These are phyloP conservation scores for Elanus axillaris DNA, from an alignment of 2,113 vertebrate genomes.

Conservation along the genomic window DNA sequence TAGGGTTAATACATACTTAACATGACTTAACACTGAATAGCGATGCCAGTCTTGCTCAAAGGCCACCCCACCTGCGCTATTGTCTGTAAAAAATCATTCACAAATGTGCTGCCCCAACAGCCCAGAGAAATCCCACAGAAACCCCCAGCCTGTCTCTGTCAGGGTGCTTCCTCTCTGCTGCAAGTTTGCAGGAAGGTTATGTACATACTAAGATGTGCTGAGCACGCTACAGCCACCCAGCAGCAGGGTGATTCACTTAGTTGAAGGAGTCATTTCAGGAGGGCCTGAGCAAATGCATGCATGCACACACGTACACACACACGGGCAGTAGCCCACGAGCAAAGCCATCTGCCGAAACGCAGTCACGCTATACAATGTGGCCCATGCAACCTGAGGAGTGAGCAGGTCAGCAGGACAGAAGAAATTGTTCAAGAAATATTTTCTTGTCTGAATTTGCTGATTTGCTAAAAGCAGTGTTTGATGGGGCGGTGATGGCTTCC, in stretches of 20 bases:
- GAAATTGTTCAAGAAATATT: neutral
- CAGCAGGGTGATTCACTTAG: neutral
- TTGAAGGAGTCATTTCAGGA: accelerated
- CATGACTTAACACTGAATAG: accelerated
- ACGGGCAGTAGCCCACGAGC: accelerated
- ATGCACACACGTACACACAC: accelerated
- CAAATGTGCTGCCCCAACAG: accelerated
- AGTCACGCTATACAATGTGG: too few species aligned
- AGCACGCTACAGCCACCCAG: neutral
- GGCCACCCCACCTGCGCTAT: neutral
- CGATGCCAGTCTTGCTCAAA: neutral
- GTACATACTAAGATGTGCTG: neutral
- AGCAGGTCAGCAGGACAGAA: neutral
- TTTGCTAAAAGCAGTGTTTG: neutral
- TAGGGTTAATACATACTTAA: accelerated
- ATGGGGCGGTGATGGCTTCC: neutral
- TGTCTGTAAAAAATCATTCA: neutral
- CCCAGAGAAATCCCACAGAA: neutral
- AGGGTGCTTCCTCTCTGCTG: neutral
- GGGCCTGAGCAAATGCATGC: neutral
- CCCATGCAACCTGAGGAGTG: neutral
- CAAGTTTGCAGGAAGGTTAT: neutral
- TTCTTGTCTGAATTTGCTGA: neutral
- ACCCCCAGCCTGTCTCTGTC: neutral
- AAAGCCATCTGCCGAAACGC: neutral